Evolutionary conservation across 2,888 invertebrate genomes (phyloP).

Genomic region (Chrysina gloriosa): DNA sequence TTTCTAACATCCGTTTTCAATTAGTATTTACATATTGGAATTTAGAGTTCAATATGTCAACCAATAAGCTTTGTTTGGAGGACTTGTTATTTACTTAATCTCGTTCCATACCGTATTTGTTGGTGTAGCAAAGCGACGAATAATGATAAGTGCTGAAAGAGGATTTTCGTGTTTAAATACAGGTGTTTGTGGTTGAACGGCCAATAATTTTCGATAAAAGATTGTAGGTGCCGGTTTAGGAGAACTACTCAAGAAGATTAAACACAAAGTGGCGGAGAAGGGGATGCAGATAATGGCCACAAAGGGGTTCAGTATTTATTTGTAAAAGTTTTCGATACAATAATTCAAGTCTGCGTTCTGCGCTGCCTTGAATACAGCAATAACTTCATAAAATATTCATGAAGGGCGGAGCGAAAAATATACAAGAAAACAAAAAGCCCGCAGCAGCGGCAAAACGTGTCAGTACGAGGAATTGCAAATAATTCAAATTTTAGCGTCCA

Average conservation of each 20-base stretch:
- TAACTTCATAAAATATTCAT: conserved; percentile 36
- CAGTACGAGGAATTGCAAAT: conserved; percentile 22
- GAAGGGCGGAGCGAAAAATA: conserved; percentile 12
- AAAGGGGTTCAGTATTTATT: conserved; percentile 12
- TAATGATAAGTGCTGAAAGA: conserved; percentile 32
- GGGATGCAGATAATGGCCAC: neutral
- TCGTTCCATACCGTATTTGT: neutral
- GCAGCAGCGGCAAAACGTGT: neutral
- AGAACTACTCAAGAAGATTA: conserved; percentile 32
- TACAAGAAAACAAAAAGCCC: conserved; percentile 19
- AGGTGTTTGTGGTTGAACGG: conserved; percentile 26
- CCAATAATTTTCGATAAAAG: conserved; percentile 32
- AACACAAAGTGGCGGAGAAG: conserved; percentile 19
- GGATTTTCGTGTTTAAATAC: conserved; percentile 36
- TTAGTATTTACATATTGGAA: conserved; percentile 15
- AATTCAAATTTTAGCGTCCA: conserved; percentile 37
- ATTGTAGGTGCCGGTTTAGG: conserved; percentile 3
- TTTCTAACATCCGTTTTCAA: conserved; percentile 18
- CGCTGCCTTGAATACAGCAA: conserved; percentile 8
- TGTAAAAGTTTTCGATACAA: conserved; percentile 26
- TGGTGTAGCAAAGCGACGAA: neutral
- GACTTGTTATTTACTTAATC: neutral
- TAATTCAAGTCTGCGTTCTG: neutral
- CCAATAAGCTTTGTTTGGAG: neutral
- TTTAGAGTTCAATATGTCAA: neutral